A percentile compares a stretch with the other conserved stretches of the same genome.
These are phyloP conservation scores for Matsumyia berberina DNA, from an alignment of 2,888 invertebrate genomes.

Conservation along the genomic window DNA sequence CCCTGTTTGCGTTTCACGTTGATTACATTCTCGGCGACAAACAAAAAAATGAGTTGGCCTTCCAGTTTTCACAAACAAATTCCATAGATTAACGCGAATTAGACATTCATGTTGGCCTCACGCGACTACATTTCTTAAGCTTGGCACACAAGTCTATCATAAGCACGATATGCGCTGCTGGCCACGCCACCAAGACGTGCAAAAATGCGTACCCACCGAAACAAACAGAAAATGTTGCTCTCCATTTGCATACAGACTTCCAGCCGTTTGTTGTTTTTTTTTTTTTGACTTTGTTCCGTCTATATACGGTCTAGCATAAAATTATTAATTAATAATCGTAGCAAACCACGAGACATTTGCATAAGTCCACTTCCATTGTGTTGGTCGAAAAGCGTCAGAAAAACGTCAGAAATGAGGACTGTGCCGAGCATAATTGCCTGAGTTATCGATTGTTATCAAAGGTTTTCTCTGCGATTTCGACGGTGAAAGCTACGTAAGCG, in stretches of 20 bases:
- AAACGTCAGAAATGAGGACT: constrained; percentile 14
- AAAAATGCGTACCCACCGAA: constrained; percentile 48
- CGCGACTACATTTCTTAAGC: constrained; percentile 46
- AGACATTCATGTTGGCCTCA: constrained; percentile 70
- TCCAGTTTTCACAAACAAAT: constrained; percentile 60
- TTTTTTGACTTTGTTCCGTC: constrained; percentile 27
- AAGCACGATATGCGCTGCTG: constrained; percentile 55
- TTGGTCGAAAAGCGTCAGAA: background rate
- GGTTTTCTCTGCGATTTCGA: constrained; percentile 47
- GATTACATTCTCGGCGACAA: constrained; percentile 17
- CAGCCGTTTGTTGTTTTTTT: background rate
- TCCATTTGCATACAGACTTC: constrained; percentile 56
- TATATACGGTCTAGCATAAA: background rate
- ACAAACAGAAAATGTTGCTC: constrained; percentile 43
- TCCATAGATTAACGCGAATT: constrained; percentile 61
- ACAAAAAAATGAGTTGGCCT: constrained; percentile 56
- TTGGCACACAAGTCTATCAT: constrained; percentile 45
- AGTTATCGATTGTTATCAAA: constrained; percentile 56
- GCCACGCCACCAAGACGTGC: constrained; percentile 66
- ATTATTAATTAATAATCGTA: constrained; percentile 8
- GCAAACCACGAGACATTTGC: background rate
- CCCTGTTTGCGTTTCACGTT: constrained; percentile 48
- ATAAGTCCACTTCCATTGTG: constrained; percentile 4
- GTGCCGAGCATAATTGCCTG: constrained; percentile 21
- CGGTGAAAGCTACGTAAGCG: constrained; percentile 39